These are phyloP conservation scores for Gnathonemus echidnorhynchus DNA, from an alignment of 2,113 vertebrate genomes.

Conservation along the genomic window DNA sequence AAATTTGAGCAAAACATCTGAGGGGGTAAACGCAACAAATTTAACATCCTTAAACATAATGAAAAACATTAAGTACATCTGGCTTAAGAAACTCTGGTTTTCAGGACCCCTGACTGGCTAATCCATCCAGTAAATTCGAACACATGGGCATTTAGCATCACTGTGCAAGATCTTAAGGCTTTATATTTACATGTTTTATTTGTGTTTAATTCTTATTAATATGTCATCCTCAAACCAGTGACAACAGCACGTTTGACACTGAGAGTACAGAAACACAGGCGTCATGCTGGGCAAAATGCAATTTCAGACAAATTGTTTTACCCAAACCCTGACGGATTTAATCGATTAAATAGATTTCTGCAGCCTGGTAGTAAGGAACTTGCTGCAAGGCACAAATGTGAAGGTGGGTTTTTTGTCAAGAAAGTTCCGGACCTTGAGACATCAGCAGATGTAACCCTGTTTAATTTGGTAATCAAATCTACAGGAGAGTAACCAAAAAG, in stretches of 20 bases:
- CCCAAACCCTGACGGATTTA: not conserved
- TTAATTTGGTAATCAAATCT: conserved; percentile 8
- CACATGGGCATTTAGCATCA: not conserved
- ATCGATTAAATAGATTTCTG: not conserved
- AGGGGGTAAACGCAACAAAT: not conserved
- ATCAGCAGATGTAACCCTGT: not conserved
- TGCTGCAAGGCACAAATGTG: not conserved
- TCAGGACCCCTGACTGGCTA: conserved; percentile 3
- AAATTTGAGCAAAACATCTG: not conserved
- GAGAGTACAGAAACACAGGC: not conserved
- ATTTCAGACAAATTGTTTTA: not conserved
- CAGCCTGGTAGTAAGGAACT: not conserved
- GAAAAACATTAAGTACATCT: conserved; percentile 2
- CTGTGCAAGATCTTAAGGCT: not conserved
- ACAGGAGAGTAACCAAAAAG: not conserved
- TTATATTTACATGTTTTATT: not conserved
- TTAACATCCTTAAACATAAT: not conserved
- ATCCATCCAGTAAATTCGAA: not conserved
- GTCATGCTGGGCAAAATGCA: not conserved
- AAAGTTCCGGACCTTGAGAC: conserved; percentile 6
- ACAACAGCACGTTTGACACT: not conserved
- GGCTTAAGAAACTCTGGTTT: not conserved
- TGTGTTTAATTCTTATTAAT: not conserved
- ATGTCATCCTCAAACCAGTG: not conserved
- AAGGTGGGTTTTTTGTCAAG: conserved; percentile 7